phyloP scores from a whole-genome alignment of 2,888 invertebrate species.

The Pachymerium ferrugineum region DNA sequence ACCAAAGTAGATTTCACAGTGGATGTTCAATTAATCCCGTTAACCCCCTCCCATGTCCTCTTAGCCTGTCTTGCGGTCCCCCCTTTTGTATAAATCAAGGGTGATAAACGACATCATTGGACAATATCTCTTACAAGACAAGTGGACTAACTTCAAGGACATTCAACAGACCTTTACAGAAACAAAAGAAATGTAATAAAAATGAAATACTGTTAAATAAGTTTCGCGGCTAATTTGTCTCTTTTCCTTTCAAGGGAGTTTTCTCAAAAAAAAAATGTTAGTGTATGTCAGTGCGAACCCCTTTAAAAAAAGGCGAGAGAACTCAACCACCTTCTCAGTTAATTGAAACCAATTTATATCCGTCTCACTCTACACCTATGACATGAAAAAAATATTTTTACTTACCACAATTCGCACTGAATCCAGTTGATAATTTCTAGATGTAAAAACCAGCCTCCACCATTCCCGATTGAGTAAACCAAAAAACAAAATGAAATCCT shows the following conservation, averaged over 20 bases:
- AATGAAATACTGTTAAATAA: background rate
- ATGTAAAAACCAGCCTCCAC: background rate
- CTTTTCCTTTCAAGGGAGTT: background rate
- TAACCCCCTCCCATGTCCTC: background rate
- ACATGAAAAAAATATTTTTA: background rate
- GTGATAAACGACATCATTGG: slow-evolving; percentile 6
- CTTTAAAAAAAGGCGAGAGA: too few species aligned
- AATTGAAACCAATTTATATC: too few species aligned
- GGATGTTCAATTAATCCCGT: background rate
- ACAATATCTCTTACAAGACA: background rate
- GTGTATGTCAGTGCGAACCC: too few species aligned
- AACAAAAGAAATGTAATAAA: background rate
- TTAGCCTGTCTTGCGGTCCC: background rate
- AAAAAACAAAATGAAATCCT: background rate
- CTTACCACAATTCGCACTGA: background rate
- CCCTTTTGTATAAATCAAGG: slow-evolving; percentile 1
- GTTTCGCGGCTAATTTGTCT: background rate
- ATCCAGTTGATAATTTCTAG: background rate
- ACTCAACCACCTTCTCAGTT: too few species aligned
- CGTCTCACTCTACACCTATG: too few species aligned
- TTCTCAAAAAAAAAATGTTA: background rate
- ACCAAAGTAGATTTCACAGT: background rate
- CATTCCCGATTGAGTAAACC: background rate
- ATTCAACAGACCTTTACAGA: background rate
- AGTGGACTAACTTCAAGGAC: background rate